phyloP scores from a whole-genome alignment of 1,140 invertebrate genomes.

The Copidosoma floridanum region DNA sequence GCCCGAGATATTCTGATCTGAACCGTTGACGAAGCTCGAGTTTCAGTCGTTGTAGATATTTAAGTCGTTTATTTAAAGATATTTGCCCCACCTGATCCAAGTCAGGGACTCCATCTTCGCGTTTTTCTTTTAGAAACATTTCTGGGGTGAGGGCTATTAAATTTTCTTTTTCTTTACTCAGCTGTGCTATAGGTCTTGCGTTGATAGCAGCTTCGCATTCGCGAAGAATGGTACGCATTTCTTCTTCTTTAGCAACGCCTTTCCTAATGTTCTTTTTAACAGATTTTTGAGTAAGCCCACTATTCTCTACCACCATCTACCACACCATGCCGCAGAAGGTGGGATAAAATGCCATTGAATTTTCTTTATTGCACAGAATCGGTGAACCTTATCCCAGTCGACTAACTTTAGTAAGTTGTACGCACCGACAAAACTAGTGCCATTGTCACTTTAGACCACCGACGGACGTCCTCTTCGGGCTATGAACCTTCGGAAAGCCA shows the following conservation, averaged over 20 bases:
- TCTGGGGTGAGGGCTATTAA: conserved; percentile 26
- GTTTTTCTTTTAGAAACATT: conserved; percentile 36
- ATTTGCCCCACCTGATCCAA: conserved; percentile 23
- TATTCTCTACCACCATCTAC: conserved; percentile 41
- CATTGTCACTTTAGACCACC: conserved; percentile 25
- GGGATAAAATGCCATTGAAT: conserved; percentile 47
- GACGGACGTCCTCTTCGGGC: not conserved
- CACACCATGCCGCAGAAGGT: conserved; percentile 40
- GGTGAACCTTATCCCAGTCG: conserved; percentile 27
- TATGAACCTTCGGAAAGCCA: conserved; percentile 22
- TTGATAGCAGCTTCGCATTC: conserved; percentile 39
- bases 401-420: conserved; percentile 28
- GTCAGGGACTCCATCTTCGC: conserved; percentile 30
- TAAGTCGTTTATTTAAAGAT: not conserved
- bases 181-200: conserved; percentile 40
- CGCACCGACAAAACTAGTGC: conserved; percentile 35
- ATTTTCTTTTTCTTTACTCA: conserved; percentile 33
- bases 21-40: conserved; percentile 27
- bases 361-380: conserved; percentile 16
- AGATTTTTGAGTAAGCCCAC: conserved; percentile 33
- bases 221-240: conserved; percentile 36
- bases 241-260: conserved; percentile 33
- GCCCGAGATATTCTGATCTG: conserved; percentile 32
- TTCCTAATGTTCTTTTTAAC: conserved; percentile 30
- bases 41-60: conserved; percentile 20